Evolutionary conservation across 1,140 invertebrate genomes (phyloP).

Genomic region (Gonioctena quinquepunctata): DNA sequence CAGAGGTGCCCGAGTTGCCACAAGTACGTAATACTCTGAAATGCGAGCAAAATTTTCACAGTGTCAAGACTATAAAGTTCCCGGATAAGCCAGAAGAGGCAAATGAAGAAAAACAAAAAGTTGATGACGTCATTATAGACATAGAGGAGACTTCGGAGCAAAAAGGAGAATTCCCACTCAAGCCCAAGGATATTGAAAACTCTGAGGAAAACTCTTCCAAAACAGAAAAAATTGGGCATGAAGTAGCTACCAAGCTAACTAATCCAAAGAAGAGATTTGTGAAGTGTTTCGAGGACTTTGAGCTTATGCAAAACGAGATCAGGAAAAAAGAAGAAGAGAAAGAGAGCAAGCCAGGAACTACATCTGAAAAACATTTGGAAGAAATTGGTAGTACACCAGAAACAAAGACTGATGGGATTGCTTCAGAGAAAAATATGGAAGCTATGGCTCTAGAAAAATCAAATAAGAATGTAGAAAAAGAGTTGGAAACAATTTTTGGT

Average conservation of each 20-base stretch:
- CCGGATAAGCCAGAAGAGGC: slow-evolving; percentile 46
- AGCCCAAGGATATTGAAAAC: too few species aligned
- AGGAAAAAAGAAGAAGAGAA: slow-evolving; percentile 10
- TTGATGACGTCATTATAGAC: neutral
- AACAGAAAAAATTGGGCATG: slow-evolving; percentile 21
- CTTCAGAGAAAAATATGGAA: neutral
- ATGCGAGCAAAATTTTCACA: slow-evolving; percentile 47
- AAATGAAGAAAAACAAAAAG: neutral
- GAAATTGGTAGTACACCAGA: neutral
- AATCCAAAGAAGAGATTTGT: slow-evolving; percentile 52
- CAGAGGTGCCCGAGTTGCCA: slow-evolving; percentile 60
- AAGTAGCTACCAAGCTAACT: slow-evolving; percentile 42
- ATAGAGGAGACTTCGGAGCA: neutral
- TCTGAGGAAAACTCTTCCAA: neutral
- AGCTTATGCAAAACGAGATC: slow-evolving; percentile 15
- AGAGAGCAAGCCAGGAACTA: neutral
- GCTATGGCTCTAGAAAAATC: neutral
- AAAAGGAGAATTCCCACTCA: neutral
- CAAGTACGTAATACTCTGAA: slow-evolving; percentile 39
- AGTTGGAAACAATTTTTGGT: neutral
- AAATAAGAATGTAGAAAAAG: neutral
- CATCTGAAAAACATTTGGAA: neutral
- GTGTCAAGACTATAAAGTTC: slow-evolving; percentile 46
- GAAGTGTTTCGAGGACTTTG: slow-evolving; percentile 51
- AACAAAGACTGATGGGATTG: too few species aligned